Evolutionary conservation across 2,113 vertebrate species (phyloP), one percentile per base, ranked within the genome.

Genomic region (Proteles cristata): DNA sequence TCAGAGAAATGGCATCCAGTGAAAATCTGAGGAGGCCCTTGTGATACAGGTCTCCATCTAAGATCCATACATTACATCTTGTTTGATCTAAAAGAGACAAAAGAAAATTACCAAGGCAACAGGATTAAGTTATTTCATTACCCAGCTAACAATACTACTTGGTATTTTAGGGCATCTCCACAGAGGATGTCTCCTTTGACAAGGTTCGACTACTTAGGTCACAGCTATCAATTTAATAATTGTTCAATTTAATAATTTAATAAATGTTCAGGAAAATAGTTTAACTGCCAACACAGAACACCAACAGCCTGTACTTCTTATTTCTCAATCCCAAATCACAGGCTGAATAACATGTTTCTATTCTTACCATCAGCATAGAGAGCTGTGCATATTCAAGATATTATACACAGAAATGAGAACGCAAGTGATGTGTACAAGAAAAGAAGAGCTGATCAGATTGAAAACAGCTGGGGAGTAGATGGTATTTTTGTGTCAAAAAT

Each of bases 31-130:
- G 99, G 93, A 99, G 99, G 93, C 99, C 99, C 98, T 99, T 99
- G 98, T 99, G 99, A 98, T 99, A 99, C 21, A 99, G 99, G 98
- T 99, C 99, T 93, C 99, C 99, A 95, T 99, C 99, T 97, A 99
- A 98, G 97, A 99, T 99, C 99, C 99, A 99, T 2, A 99, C 99
- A 86, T 99, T 99, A 98, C 99, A 99, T 97, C 99, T 99, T 87
- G 99, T 99, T 80, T 99, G 99, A 98, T 99, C 99, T 99, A 97
- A 6, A 98, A 98, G 39, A 97, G 69, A 98, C 26, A 63, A 95
- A 94, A 96, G 16, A 88, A 93, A 87, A 26, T 96, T 77, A 94
- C 66, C 58, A 80, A 88, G 53, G 73, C 63, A 92, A 94, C 12
- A 71, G 31, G 69, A 85, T 68, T 65, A 88, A 85, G 74, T 85